Conservation (phyloP, 2,797 vertebrate species). For the Podarcis siculus region DNA sequence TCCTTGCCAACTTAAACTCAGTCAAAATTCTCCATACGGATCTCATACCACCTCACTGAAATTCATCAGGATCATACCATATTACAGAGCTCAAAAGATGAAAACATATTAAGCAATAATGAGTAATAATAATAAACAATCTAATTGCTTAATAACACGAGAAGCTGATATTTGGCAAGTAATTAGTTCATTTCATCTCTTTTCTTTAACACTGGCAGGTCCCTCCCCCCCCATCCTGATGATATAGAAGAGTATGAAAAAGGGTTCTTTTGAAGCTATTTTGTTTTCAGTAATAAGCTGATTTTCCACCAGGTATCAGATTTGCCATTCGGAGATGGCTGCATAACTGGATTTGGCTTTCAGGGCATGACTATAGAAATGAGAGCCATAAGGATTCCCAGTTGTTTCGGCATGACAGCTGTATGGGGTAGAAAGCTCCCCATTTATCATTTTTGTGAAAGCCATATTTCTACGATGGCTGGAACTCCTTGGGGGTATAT, state of each 20-base stretch:
- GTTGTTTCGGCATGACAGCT: not conserved
- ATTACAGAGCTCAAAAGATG: not conserved
- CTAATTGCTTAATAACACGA: not conserved
- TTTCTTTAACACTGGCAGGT: not conserved
- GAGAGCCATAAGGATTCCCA: not conserved
- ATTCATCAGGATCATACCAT: not conserved
- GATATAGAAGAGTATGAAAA: not conserved
- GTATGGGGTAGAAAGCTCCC: not conserved
- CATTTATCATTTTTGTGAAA: constrained; percentile 7
- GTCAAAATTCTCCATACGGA: not conserved
- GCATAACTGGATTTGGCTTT: constrained; percentile 16
- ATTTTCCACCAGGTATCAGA: not conserved
- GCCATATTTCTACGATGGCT: not conserved
- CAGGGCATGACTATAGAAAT: constrained; percentile 7
- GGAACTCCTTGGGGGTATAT: constrained; percentile 38
- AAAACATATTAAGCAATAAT: not conserved
- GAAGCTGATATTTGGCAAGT: not conserved
- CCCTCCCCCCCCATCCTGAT: not conserved
- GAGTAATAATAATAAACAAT: not conserved
- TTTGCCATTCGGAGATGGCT: not conserved
- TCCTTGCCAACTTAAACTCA: not conserved
- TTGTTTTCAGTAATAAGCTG: constrained; percentile 1
- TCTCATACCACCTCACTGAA: not conserved
- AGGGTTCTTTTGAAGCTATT: not conserved
- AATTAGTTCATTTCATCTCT: not conserved